Base-by-base conservation (phyloP, 2,888 invertebrate species). In the Rhagonycha lutea region DNA sequence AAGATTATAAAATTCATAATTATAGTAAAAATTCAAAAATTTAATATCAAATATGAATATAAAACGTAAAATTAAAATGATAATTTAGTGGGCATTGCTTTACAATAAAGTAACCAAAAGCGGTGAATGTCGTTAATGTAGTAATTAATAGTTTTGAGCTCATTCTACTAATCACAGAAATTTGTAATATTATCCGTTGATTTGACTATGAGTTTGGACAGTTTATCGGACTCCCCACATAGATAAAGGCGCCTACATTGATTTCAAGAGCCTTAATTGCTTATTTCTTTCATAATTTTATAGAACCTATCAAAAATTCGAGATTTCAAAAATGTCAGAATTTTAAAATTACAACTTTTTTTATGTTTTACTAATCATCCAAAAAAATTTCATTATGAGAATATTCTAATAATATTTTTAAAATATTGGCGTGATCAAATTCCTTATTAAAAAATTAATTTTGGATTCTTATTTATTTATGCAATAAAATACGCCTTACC, bases 161-260 rank as follows among this genome's bases (percentile, higher is more conserved):
- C 78, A 69, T 80, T 77, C 80, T 77, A 77, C 80, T 82, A 83
- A 82, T 82, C 81, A 81, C 79, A 80, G 79, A 79, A 80, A 83
- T 84, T 80, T 80, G 82, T 81, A 82, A 83, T 80, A 79, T 80
- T 83, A 83, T 82, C 80, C 80, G 79, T 76, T 80, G 80, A 78
- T 80, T 79, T 79, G 80, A 80, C 80, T 80, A 81, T 78, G 75
- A 72, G 79, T 78, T 80, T 74, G 79, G 82, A 82, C 82, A 80
- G 79, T 83, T 65, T 82, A 84, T 83, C 78, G 79, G 83, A 83
- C 82, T 83, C 84, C 84, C 83, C 83, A 82, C 83, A 81, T 82
- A 80, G 82, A 70, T 69, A 71, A 72, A 78, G 77, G 74, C 79
- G 79, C 80, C 75, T 79, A 72, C 76, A 72, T 76, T 73, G 72